Evolutionary conservation across 1,140 invertebrate species (phyloP), one percentile per base, ranked within the genome.

Genomic region (Augochlora pura): DNA sequence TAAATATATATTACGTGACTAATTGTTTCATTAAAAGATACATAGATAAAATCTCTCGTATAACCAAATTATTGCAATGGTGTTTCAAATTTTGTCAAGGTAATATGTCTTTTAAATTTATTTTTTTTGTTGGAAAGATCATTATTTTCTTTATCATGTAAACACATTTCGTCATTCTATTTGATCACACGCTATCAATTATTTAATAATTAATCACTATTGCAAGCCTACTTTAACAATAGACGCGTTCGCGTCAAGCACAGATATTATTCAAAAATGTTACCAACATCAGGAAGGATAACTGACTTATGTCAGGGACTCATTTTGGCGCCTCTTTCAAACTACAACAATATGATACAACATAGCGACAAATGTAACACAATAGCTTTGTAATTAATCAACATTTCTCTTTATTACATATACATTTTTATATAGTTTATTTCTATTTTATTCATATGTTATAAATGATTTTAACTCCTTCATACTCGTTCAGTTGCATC

Each of bases 191-290:
- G 7, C 9, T 23, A 21, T 16, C 4, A 57, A 73, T 72, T 59
- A 65, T 54, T 32, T 4, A 32, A 32, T 32, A 32, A 32, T 2
- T 32, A 4, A 32, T 32, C 32, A 32, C 32, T 32, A 32, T 4
- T 71, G 18, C 18, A 54, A 21, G 7, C 62, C 64, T 7, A 6
- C 6, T 52, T 18, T 16, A 62, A 77, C 59, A 77, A 69, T 66
- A 75, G 62, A 54, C 42, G 18, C 14, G 42, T 69, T 70, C 60
- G 5, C 1, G 39, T 46, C 38, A 54, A 16, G 12, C 21, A 27
- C 25, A 39, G 71, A 71, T 32, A 77, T 62, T 60, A 25, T 83
- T 83, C 38, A 77, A 83, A 83, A 77, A 10, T 59, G 63, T 68
- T 68, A 18, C 82, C 82, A 83, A 83, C 73, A 27, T 68, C 8